Evolutionary conservation across 2,113 vertebrate species (phyloP).

Genomic region (Solenodon paradoxus): DNA sequence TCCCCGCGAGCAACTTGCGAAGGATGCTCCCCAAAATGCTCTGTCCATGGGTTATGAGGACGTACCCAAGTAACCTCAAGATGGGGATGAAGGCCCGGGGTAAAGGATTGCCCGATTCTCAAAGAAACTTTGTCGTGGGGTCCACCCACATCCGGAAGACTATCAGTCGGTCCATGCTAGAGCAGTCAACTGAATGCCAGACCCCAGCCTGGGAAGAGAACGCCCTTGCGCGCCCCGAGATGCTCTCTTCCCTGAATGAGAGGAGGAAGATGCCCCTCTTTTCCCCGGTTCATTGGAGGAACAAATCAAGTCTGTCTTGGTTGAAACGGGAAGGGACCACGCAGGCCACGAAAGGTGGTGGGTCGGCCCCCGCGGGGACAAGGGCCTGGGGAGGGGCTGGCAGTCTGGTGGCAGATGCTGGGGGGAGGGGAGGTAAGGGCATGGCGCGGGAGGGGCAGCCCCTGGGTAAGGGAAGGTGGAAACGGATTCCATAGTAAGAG

Average conservation of each 20-base stretch:
- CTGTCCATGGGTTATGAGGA: not conserved
- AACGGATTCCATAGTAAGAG: not conserved
- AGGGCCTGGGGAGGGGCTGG: not conserved
- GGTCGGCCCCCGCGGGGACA: not conserved
- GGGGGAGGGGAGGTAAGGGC: not conserved
- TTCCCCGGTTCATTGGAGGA: not conserved
- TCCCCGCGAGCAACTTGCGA: not conserved
- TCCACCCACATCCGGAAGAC: not conserved
- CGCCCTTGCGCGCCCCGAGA: not conserved
- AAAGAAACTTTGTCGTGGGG: not conserved
- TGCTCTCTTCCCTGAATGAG: not conserved
- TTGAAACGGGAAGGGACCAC: not conserved
- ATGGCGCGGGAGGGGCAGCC: not conserved
- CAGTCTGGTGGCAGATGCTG: rapidly evolving
- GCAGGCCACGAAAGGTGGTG: not conserved
- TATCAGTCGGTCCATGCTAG: too few relatives aligned
- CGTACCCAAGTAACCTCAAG: too few relatives aligned
- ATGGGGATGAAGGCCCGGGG: too few relatives aligned
- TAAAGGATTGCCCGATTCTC: not conserved
- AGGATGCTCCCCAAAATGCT: not conserved
- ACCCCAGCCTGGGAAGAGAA: not conserved
- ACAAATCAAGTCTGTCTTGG: not conserved
- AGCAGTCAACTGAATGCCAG: not conserved
- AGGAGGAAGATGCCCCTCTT: not conserved
- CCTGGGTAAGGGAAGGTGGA: too few relatives aligned